phyloP scores from a whole-genome alignment of 2,113 vertebrate genomes.

The Vanacampus margaritifer region DNA sequence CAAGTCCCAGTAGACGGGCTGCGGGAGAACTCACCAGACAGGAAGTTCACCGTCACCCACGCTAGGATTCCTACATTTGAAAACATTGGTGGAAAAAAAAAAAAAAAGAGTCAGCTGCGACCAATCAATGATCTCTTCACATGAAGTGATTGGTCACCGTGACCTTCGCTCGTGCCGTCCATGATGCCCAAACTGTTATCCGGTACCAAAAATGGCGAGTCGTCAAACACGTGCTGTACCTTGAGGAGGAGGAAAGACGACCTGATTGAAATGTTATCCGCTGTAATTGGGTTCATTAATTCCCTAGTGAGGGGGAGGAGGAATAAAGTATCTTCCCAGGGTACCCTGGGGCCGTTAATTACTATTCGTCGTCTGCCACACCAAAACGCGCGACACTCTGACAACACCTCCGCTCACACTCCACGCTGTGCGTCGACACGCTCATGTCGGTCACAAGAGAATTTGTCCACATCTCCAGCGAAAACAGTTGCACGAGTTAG shows the following conservation, averaged over 20 bases:
- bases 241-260: constrained; percentile 45
- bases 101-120: not conserved
- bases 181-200: constrained; percentile 87
- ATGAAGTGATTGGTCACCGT: not conserved
- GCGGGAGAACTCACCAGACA: constrained; percentile 78
- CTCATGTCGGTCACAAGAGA: no score
- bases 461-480: no score
- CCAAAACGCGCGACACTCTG: no score
- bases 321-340: constrained; percentile 58
- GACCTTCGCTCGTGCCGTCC: constrained; percentile 92
- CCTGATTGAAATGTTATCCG: constrained; percentile 34
- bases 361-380: constrained; percentile 27
- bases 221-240: constrained; percentile 85
- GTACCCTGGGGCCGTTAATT: constrained; percentile 43
- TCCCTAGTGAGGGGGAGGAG: constrained; percentile 36
- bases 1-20: constrained; percentile 5
- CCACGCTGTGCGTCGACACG: no score
- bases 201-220: constrained; percentile 90
- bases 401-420: no score
- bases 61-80: constrained; percentile 85
- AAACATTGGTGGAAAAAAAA: not conserved
- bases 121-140: not conserved
- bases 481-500: no score
- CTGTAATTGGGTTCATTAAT: constrained; percentile 57
- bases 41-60: constrained; percentile 93